Evolutionary conservation across 2,113 vertebrate genomes (phyloP).

Genomic region (Psophia crepitans): DNA sequence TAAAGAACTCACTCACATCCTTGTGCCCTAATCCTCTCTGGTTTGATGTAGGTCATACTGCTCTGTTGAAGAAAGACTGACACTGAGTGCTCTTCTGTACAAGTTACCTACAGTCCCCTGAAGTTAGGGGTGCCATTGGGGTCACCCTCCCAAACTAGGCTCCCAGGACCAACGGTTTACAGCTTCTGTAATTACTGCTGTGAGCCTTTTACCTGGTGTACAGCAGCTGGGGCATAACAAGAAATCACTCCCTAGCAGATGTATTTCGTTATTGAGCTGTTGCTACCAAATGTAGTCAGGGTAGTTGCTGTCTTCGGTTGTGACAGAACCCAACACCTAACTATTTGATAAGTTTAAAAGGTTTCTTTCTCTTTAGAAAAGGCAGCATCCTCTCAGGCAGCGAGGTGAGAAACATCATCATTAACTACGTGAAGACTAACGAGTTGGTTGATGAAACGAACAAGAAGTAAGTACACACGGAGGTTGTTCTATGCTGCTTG

Average conservation of each 20-base stretch:
- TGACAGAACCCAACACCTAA: neutral
- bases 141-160: neutral
- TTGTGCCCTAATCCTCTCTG: neutral
- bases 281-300: neutral
- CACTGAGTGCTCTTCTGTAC: too few species aligned
- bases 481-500: neutral
- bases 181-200: neutral
- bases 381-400: conserved; percentile 80
- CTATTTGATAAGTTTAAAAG: neutral
- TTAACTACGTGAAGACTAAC: conserved; percentile 88
- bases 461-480: conserved; percentile 83
- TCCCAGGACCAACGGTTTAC: neutral
- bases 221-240: neutral
- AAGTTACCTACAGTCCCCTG: neutral
- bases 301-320: neutral
- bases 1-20: neutral
- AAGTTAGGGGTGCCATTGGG: neutral
- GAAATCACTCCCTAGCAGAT: neutral
- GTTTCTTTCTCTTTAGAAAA: conserved; percentile 77
- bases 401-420: conserved; percentile 85
- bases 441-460: conserved; percentile 86
- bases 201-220: neutral
- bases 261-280: neutral
- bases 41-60: neutral
- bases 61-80: too few species aligned